Evolutionary conservation across 1,140 invertebrate species (phyloP).

Genomic region (Brachionus koreanus): DNA sequence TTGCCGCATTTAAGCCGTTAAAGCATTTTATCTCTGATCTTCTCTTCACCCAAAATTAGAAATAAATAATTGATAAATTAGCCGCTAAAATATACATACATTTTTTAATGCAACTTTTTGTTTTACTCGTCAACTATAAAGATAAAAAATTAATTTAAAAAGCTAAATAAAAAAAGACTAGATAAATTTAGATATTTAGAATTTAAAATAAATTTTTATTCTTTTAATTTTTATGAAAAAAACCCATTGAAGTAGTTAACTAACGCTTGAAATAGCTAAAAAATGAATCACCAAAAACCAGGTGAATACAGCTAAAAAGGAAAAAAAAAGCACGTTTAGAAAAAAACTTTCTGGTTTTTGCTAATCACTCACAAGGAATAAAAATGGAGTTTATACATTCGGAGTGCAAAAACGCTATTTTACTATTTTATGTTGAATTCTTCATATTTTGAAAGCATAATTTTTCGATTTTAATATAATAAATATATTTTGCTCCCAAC

Average conservation of each 20-base stretch:
- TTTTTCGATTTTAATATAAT: background rate
- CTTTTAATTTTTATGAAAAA: background rate
- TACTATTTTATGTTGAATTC: background rate
- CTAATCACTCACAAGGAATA: background rate
- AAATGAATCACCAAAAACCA: background rate
- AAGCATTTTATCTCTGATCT: too few relatives aligned
- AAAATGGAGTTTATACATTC: constrained; percentile 22
- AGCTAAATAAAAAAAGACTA: too few relatives aligned
- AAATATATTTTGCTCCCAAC: background rate
- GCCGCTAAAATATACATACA: too few relatives aligned
- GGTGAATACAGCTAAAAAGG: background rate
- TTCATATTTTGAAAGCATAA: constrained; percentile 35
- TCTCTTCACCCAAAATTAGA: too few relatives aligned
- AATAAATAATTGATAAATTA: too few relatives aligned
- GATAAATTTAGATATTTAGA: too few relatives aligned
- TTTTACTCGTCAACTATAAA: too few relatives aligned
- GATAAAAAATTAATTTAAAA: too few relatives aligned
- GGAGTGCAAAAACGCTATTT: constrained; percentile 40
- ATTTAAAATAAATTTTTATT: too few relatives aligned
- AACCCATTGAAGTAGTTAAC: background rate
- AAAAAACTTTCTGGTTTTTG: background rate
- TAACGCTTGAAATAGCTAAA: background rate
- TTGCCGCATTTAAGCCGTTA: background rate
- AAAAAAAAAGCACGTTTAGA: background rate
- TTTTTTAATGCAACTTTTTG: too few relatives aligned